Conservation (phyloP, 2,113 vertebrate species). For the Tragelaphus scriptus region DNA sequence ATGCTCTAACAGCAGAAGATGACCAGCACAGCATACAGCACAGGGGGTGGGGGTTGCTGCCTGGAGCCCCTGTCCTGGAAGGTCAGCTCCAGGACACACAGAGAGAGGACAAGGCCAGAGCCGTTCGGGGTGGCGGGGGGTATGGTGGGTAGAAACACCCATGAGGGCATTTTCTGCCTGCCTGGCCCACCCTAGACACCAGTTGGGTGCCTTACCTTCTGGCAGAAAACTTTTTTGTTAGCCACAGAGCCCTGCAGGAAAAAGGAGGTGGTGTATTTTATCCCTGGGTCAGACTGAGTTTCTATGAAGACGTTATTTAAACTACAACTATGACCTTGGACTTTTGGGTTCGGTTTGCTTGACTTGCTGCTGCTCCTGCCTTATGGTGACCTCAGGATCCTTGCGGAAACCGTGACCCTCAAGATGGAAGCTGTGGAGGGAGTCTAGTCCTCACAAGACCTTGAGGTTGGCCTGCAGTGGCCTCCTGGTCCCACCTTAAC, state of each 20-base stretch:
- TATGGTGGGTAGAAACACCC: not conserved
- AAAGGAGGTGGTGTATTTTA: not conserved
- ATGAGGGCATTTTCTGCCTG: too few species aligned
- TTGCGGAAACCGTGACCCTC: not conserved
- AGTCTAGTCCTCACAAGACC: not conserved
- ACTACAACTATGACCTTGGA: not conserved
- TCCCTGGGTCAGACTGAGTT: not conserved
- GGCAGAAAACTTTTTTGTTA: not conserved
- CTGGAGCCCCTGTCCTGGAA: not conserved
- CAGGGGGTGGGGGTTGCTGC: not conserved
- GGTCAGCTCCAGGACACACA: not conserved
- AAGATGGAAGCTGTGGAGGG: not conserved
- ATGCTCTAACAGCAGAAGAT: too few species aligned
- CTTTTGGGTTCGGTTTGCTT: not conserved
- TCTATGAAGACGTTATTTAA: not conserved
- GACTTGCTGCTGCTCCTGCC: not conserved
- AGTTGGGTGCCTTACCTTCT: not conserved
- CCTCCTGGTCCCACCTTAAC: not conserved
- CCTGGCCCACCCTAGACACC: not conserved
- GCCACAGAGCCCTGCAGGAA: not conserved
- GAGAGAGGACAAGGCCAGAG: not conserved
- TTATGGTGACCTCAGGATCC: not conserved
- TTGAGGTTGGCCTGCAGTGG: fast-evolving
- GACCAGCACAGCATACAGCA: too few species aligned
- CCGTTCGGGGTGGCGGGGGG: fast-evolving